Percentiles rank a stretch among this genome's conserved stretches.
Evolutionary conservation across 2,797 vertebrate genomes (phyloP).

Genomic region (Pipistrellus kuhlii): DNA sequence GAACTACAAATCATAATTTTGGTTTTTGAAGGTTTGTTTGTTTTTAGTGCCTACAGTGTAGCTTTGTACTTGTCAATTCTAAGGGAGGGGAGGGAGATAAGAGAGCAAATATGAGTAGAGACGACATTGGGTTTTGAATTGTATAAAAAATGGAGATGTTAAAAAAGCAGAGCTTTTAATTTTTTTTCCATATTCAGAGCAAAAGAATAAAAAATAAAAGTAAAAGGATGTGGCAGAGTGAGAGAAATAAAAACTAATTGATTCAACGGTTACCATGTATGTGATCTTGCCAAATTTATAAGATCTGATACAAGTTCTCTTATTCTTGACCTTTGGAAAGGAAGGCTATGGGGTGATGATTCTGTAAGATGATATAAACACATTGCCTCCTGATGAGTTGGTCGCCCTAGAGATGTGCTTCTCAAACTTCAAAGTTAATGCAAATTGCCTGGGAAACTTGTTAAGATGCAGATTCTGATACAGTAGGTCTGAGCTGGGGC

Average conservation of each 20-base stretch:
- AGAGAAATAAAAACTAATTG: neutral
- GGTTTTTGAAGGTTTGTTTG: neutral
- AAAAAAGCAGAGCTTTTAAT: neutral
- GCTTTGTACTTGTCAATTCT: neutral
- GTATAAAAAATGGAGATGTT: neutral
- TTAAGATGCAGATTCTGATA: slow-evolving; percentile 5
- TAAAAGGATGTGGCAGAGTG: neutral
- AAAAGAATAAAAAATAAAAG: neutral
- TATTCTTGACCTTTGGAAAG: neutral
- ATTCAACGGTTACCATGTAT: neutral
- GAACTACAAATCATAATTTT: neutral
- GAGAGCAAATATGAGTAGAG: neutral
- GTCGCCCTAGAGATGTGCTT: neutral
- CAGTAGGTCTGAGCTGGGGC: neutral
- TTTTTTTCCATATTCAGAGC: neutral
- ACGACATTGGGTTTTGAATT: neutral
- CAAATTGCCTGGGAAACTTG: neutral
- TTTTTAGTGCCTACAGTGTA: neutral
- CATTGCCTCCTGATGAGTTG: neutral
- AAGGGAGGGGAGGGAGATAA: neutral
- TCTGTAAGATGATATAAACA: neutral
- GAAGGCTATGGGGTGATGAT: neutral
- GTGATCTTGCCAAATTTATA: neutral
- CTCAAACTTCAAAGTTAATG: neutral
- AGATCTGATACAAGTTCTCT: neutral